phyloP scores from a whole-genome alignment of 2,888 invertebrate species.

The Hirtodrosophila cameraria region DNA sequence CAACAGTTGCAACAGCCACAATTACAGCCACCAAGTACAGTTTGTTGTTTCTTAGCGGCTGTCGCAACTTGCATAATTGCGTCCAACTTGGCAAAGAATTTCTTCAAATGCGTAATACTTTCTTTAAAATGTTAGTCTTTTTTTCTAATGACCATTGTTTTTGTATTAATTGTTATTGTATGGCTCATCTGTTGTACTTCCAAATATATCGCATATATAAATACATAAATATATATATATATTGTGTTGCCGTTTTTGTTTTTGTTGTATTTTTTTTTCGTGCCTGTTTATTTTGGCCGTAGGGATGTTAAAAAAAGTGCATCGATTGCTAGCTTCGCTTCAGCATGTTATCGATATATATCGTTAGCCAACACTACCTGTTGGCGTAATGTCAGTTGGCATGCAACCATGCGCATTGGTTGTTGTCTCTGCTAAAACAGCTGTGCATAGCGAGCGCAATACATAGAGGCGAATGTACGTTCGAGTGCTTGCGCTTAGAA shows the following conservation, averaged over 20 bases:
- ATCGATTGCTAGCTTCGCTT: too few relatives aligned
- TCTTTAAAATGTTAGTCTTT: not conserved
- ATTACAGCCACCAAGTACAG: slow-evolving; percentile 60
- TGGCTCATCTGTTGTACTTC: slow-evolving; percentile 12
- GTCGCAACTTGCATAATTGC: slow-evolving; percentile 76
- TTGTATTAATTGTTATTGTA: not conserved
- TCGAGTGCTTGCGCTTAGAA: too few relatives aligned
- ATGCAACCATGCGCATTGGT: slow-evolving; percentile 26
- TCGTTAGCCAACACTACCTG: not conserved
- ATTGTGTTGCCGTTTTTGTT: slow-evolving; percentile 59
- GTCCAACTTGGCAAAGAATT: slow-evolving; percentile 15
- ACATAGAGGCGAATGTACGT: too few relatives aligned
- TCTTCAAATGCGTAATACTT: not conserved
- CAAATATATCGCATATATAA: too few relatives aligned
- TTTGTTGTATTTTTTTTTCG: slow-evolving; percentile 60
- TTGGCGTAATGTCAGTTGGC: not conserved
- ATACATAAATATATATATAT: too few relatives aligned
- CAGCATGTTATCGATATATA: slow-evolving; percentile 32
- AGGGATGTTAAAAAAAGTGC: slow-evolving; percentile 54
- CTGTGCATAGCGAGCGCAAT: not conserved
- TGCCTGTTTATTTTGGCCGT: slow-evolving; percentile 65
- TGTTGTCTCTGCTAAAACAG: slow-evolving; percentile 31
- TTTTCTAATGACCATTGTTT: slow-evolving; percentile 30
- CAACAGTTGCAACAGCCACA: slow-evolving; percentile 21
- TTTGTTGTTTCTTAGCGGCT: slow-evolving; percentile 49